Base-by-base conservation (phyloP, 2,888 invertebrate genomes). In the Helleia helle region DNA sequence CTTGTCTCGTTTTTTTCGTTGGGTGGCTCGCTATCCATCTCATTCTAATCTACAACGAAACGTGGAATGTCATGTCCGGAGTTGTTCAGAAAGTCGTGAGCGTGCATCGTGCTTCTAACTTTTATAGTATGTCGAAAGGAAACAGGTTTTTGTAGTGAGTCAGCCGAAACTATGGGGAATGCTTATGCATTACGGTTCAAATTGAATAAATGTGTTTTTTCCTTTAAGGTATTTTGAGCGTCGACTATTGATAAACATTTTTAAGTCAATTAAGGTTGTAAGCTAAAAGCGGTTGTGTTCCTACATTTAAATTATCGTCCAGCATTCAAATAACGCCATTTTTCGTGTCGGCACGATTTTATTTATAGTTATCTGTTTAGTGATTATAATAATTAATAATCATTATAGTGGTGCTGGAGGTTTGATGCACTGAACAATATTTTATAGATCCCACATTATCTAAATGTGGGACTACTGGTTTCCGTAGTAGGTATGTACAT, bases 241-340 rank as follows among this genome's bases (percentile, higher is more conserved):
- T 47, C 39, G 54, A 57, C 59, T 74, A 83, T 83, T 80, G 81
- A 83, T 84, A 83, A 84, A 79, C 80, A 81, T 83, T 84, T 84
- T 84, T 84, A 83, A 83, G 83, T 84, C 83, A 84, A 84, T 83
- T 84, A 84, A 81, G 81, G 83, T 80, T 84, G 83, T 84, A 83
- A 81, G 83, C 80, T 84, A 83, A 84, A 84, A 81, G 83, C 81
- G 74, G 81, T 83, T 84, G 83, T 84, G 83, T 83, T 83, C 80
- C 81, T 84, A 83, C 83, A 84, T 84, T 84, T 84, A 84, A 83
- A 83, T 83, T 84, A 84, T 83, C 77, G 81, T 81, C 69, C 74
- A 76, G 80, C 81, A 84, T 80, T 81, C 79, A 80, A 81, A 81
- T 83, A 84, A 79, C 81, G 81, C 80, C 74, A 81, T 80, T 83